Evolutionary conservation across 2,113 vertebrate species (phyloP), one percentile per base, ranked within the genome.

Genomic region (Microcebus murinus): DNA sequence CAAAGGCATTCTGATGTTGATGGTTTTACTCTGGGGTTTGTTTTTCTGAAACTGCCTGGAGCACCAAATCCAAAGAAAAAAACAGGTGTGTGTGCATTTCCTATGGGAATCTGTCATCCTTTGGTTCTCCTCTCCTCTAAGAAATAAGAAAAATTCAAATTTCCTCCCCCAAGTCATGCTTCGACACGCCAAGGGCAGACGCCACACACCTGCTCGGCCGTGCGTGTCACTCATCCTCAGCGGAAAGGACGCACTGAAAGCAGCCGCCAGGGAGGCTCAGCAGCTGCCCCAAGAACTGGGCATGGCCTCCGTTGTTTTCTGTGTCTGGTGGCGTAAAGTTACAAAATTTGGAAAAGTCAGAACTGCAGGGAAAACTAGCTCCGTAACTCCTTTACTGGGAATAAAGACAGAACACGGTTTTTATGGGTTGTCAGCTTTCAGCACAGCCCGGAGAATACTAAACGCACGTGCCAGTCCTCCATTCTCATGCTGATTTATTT

Each of bases 101-200:
- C 96, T 97, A 48, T 97, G 92, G 95, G 96, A 97, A 76, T 70
- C 91, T 95, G 95, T 95, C 86, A 70, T 94, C 70, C 61, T 95
- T 52, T 77, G 76, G 1, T 17, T 95, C 70, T 48, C 63, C n/a
- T 83, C 81, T 90, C 81, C 8, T 3, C 67, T 65, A 96, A 83
- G 96, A 97, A 95, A 85, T 63, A 34, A 67, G 85, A 90, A 70
- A 89, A 87, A 88, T 65, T 36, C 74, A 73, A 94, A 81, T 95
- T 96, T 94, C 87, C 81, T 97, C 90, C 63, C 96, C n/a, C 2
- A 21, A 92, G 90, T 97, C 94, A 34, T 70, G 97, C 96, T 97
- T 94, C 87, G 87, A 94, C 98, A 97, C 1, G 95, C 88, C 0
- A 0, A 96, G 27, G 84, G 85, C 96, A 80, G 91, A 91, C 8